Percentiles rank a stretch among this genome's conserved stretches.
These are phyloP conservation scores for Cheilosia urbana DNA, from an alignment of 2,888 invertebrate species.

Conservation along the genomic window DNA sequence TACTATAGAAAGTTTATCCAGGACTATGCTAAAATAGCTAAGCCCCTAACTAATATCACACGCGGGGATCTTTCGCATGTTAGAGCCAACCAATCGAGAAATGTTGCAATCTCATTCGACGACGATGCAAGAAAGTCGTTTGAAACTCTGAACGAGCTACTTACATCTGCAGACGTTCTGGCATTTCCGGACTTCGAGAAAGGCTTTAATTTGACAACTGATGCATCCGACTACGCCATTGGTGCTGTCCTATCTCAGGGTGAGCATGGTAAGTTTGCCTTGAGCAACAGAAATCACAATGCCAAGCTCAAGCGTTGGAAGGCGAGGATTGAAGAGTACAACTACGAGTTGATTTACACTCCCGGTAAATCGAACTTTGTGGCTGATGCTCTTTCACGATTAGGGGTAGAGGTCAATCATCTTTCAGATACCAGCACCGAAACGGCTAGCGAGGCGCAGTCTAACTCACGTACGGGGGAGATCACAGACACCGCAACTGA, in stretches of 20 bases:
- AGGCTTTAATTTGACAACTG: too few species aligned
- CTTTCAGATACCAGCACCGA: too few species aligned
- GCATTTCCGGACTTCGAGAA: constrained; percentile 30
- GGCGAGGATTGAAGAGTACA: constrained; percentile 31
- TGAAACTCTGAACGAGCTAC: constrained; percentile 3
- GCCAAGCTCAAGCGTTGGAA: constrained; percentile 55
- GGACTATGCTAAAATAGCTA: too few species aligned
- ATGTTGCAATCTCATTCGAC: constrained; percentile 10
- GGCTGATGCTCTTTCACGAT: too few species aligned
- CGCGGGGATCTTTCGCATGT: not conserved
- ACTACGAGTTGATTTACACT: constrained; percentile 43
- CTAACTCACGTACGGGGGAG: not conserved
- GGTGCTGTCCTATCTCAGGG: constrained; percentile 22
- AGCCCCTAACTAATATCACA: too few species aligned
- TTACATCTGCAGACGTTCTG: constrained; percentile 11
- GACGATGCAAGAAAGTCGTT: constrained; percentile 20
- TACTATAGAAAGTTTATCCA: too few species aligned
- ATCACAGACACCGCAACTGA: not conserved
- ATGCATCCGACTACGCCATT: constrained; percentile 40
- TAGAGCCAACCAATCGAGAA: constrained; percentile 15
- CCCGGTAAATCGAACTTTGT: constrained; percentile 34
- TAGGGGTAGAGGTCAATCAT: too few species aligned
- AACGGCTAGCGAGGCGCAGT: too few species aligned
- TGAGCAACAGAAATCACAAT: constrained; percentile 46
- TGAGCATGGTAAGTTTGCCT: constrained; percentile 26